Base-by-base conservation (phyloP, 2,888 invertebrate genomes). In the Lampropteryx suffumata region DNA sequence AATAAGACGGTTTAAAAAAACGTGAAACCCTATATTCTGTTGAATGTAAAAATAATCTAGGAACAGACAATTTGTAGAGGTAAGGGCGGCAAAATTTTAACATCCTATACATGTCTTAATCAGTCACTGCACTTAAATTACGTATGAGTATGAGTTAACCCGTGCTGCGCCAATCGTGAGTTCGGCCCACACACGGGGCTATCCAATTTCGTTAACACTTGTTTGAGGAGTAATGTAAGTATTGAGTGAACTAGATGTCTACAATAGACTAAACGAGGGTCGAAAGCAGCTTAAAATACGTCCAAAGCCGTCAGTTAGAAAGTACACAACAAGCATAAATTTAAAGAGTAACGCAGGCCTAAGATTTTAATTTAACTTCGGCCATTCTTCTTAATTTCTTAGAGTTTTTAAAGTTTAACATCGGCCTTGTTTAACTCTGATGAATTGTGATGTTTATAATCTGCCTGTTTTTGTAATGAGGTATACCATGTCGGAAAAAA, bases 331-430 rank as follows among this genome's bases (percentile, higher is more conserved):
- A 79, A 65, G 74, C 80, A 82, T 86, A 87, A 85, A 86, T 84
- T 79, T 70, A 48, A 59, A 62, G 56, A 60, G 67, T 59, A 57
- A 59, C 67, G 53, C 49, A 61, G 67, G 61, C 65, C 73, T 72
- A 79, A 84, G 83, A 80, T 86, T 88, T 88, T 88, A 88, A 88
- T 88, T 88, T 87, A 88, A 88, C 79, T 88, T 88, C 45, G 64
- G 62, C 80, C 84, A 85, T 88, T 84, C 73, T 81, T 88, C 85
- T 87, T 87, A 84, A 89, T 89, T 88, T 87, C 84, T 81, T 73
- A 45, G 70, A 78, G 71, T 75, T 79, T 69, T 69, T 63, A 63
- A 58, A 61, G 61, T 60, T 50, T 17, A 42, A 46, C 51, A 61
- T 76, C 60, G 72, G 59, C 49, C 50, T 48, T 55, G 44, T 55